Base-by-base conservation (phyloP, 2,888 invertebrate species). In the Bibio marci region DNA sequence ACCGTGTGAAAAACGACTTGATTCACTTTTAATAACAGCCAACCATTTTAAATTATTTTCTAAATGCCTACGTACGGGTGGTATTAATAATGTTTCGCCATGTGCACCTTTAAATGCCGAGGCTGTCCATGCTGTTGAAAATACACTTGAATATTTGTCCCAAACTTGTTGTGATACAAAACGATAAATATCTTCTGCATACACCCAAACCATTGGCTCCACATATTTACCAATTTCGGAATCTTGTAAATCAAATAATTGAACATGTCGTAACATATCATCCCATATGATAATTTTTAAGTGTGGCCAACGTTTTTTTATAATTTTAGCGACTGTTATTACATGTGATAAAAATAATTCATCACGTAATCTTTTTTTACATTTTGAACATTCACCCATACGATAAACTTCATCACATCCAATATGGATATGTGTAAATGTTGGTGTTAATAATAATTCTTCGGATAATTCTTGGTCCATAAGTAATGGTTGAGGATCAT, bases 201-300 rank as follows among this genome's bases (percentile, higher is more conserved):
- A 83, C 4, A 80, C 78, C 82, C 83, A 83, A 19, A 82, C 72
- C 80, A 82, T 80, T 1, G 80, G 79, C 50, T 82, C 80, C 1
- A 82, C 79, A 30, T 77, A 60, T 26, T 65, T 62, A 1, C 76
- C 76, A 13, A 82, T 63, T 31, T 70, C 69, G 22, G 69, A 69
- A 43, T 71, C 70, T 40, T 71, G 63, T 58, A 78, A 62, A 43
- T 67, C 66, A 43, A 69, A 67, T 34, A 70, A 57, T 3, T 71
- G 64, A 46, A 78, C 64, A 48, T 73, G 72, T 1, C 81, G 59
- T 40, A 83, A 56, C 80, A 83, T 82, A 54, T 83, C 83, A 51
- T 83, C 82, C 83, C 83, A 83, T 50, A 83, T 74, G 41, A 83
- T 71, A 2, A 76, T 65, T 13, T 65, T 67, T 15, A 77, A 53